Evolutionary conservation across 1,140 invertebrate species (phyloP), one percentile per base, ranked within the genome.

Genomic region (Sminthurides bifidus): DNA sequence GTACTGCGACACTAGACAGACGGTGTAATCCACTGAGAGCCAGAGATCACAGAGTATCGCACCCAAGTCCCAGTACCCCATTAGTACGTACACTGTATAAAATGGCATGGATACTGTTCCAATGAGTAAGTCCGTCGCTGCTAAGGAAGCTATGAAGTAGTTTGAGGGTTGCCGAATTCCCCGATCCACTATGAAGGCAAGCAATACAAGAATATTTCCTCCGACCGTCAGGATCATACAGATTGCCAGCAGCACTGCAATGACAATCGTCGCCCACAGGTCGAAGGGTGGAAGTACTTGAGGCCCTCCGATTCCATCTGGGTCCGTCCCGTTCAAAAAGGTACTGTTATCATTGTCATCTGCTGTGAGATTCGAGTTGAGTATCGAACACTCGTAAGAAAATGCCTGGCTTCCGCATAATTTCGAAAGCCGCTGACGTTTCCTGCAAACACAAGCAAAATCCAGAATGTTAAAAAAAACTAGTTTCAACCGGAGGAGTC

Each of bases 21-120:
- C 94, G 4, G 94, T 98, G 73, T 98, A 98, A 74, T 99, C 96
- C 19, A 98, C 87, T 0, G 94, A 95, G 0, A 99, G 77, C 96
- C 96, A 99, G 30, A 99, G 76, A 73, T 99, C 95, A 71, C 96
- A 99, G 0, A 98, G 76, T 52, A 98, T 79, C 12, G 90, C 49
- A 17, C 95, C 94, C 45, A 99, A 78, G 68, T 95, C 86, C 96
- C 96, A 99, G 67, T 91, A 87, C 21, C 92, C 89, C 77, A 86
- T 88, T 50, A 99, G 74, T 38, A 98, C 84, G 74, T 98, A 98
- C 41, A 94, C 83, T 5, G 90, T 93, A 72, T 91, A 95, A 71
- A 95, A 93, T 19, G 92, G 92, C 85, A 97, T 91, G 2, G 87
- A 92, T 50, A 69, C 70, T 76, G 79, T 72, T 80, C 96, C 96